Base-by-base conservation (phyloP, 1,140 invertebrate species). In the Drosophila tristis region DNA sequence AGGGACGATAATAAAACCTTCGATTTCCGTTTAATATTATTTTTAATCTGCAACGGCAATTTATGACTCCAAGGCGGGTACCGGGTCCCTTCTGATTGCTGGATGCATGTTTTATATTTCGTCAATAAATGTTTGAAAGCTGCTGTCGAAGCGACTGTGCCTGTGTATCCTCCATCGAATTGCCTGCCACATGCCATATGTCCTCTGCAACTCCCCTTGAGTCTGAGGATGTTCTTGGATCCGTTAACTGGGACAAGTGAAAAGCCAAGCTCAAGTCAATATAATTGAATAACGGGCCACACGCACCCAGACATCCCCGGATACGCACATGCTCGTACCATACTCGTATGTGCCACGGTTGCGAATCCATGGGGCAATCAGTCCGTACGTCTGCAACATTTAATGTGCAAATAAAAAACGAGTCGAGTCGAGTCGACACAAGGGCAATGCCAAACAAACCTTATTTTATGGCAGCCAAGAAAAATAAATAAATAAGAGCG, bases 371-470 rank as follows among this genome's bases (percentile, higher is more conserved):
- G 55, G 71, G 82, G 71, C 82, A 87, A 89, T 87, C 84, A 89
- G 78, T 90, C 86, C 72, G 78, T 74, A 72, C 74, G 75, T 86
- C 86, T 86, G 81, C 78, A 87, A 79, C 81, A 90, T 90, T 90
- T 74, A 86, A 90, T 90, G 87, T 87, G 86, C 86, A 90, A 90
- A 90, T 90, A 90, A 90, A 90, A 90, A 90, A 74, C 54, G 56
- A 76, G 51, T 26, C 55, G 25, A 42, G 11, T 44, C 23, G 23
- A 72, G 35, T 68, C 78, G 59, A 81, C 71, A 82, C 78, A 86
- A 82, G 84, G 78, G 80, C 81, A 86, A 78, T 87, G 74, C 78
- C 82, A 81, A 86, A 87, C 78, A 80, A 80, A 82, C 78, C 82
- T 78, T 72, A 87, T 87, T 86, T 86, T 87, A 86, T 86, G 75